Base-by-base conservation (phyloP, 92 coral and sea anemone genomes). In the Siderastrea radians region DNA sequence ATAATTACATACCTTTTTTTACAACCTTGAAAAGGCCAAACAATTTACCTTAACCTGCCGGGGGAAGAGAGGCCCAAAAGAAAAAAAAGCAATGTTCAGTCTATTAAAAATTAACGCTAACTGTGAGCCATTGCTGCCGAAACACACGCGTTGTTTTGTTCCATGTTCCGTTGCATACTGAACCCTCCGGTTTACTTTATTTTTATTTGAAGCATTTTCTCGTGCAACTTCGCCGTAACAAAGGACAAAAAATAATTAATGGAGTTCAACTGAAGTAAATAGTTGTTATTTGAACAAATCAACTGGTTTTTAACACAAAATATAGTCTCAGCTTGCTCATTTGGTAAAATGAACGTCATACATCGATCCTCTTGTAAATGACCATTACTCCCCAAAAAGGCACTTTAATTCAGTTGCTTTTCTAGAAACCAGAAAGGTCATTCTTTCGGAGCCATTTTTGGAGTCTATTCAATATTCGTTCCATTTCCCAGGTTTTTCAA, bases 1-100 rank as follows among this genome's bases (percentile, higher is more conserved):
- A 55, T 54, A 65, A 26, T 80, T 70, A 15, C 58, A 44, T 54
- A 45, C 47, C 76, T 43, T 81, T 55, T 53, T 12, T 68, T 52
- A 5, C 17, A 6, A 14, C 53, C 66, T 43, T 53, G 54, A 44
- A 81, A 80, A 81, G 46, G 43, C 52, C 85, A 43, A 81, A 65
- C 48, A 65, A 49, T 26, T 79, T 49, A 49, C 43, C n/a, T 78
- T n/a, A 79, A 19, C 60, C 19, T 66, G 74, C 6, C 49, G 19
- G 19, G 12, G 62, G 15, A 12, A 44, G 66, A 45, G 46, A 6
- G 16, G 50, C 17, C 59, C 60, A 5, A 38, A 80, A 80, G 54
- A 43, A 11, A 46, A 3, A 65, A 63, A 64, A 55, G 13, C 26
- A 53, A 64, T 7, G 49, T 11, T 47, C 17, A 14, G 6, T 13